A percentile compares a stretch with the other conserved stretches of the same genome.
phyloP scores from a whole-genome alignment of 2,888 invertebrate species.

The Hydroisotoma schaefferi region DNA sequence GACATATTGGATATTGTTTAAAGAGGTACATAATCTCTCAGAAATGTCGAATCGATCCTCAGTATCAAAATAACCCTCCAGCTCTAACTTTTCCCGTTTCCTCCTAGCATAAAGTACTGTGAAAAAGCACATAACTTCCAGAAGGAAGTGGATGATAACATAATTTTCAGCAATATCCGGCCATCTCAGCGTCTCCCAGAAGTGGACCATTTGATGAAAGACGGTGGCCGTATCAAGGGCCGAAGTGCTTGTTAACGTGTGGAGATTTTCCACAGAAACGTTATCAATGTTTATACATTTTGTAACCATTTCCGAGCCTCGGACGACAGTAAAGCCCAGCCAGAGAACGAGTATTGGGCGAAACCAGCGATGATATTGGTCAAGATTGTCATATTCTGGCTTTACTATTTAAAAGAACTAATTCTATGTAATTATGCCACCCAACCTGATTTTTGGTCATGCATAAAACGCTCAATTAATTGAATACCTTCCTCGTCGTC shows the following conservation, averaged over 20 bases:
- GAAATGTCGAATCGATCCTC: conserved; percentile 43
- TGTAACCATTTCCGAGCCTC: conserved; percentile 38
- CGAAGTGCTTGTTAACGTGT: conserved; percentile 36
- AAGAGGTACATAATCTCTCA: conserved; percentile 40
- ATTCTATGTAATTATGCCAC: background rate
- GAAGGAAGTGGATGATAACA: conserved; percentile 40
- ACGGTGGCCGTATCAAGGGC: conserved; percentile 43
- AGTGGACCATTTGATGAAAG: conserved; percentile 37
- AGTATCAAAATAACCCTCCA: conserved; percentile 46
- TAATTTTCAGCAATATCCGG: conserved; percentile 42
- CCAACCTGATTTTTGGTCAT: no score
- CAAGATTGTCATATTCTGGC: conserved; percentile 14
- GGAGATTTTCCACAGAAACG: conserved; percentile 15
- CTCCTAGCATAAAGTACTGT: conserved; percentile 40
- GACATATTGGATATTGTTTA: conserved; percentile 46
- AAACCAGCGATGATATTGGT: conserved; percentile 43
- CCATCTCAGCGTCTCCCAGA: conserved; percentile 44
- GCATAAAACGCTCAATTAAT: no score
- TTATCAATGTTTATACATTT: conserved; percentile 39
- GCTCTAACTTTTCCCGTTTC: conserved; percentile 37
- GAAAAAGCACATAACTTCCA: conserved; percentile 43
- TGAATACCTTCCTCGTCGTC: background rate
- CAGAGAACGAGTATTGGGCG: conserved; percentile 44
- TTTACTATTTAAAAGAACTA: background rate
- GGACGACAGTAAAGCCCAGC: conserved; percentile 44